Percentiles rank a stretch among this genome's conserved stretches.
Evolutionary conservation across 2,113 vertebrate species (phyloP).

Genomic region (Oncorhynchus keta): DNA sequence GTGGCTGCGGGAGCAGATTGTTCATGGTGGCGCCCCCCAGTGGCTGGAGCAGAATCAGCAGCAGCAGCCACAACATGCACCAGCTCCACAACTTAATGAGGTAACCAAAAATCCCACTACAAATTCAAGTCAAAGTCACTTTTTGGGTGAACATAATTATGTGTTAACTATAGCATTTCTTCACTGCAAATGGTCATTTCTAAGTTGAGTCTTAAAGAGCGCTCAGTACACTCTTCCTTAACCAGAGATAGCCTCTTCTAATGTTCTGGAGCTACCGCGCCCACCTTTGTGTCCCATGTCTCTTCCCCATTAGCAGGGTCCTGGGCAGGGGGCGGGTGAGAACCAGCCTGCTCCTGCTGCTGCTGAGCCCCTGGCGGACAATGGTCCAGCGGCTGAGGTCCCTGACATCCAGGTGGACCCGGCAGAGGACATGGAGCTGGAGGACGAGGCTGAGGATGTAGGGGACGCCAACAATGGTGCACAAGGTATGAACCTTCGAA

Average conservation of each 20-base stretch:
- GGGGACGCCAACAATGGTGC: slow-evolving; percentile 93
- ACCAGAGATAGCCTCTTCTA: too few species aligned
- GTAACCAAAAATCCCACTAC: not conserved
- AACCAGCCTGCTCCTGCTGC: slow-evolving; percentile 76
- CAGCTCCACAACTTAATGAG: slow-evolving; percentile 87
- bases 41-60: slow-evolving; percentile 91
- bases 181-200: too few species aligned
- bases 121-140: too few species aligned
- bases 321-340: slow-evolving; percentile 80
- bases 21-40: slow-evolving; percentile 92
- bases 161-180: too few species aligned
- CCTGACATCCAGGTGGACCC: slow-evolving; percentile 86
- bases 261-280: not conserved
- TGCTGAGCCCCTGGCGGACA: slow-evolving; percentile 80
- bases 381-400: slow-evolving; percentile 84
- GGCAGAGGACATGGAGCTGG: slow-evolving; percentile 87
- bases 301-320: slow-evolving; percentile 41
- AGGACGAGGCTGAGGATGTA: slow-evolving; percentile 91
- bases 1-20: slow-evolving; percentile 95
- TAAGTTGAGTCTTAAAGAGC: too few species aligned
- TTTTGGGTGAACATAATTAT: too few species aligned
- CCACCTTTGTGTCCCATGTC: not conserved
- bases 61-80: not conserved
- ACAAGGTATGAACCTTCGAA: slow-evolving; percentile 76
- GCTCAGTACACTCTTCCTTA: too few species aligned